phyloP scores from a whole-genome alignment of 2,113 vertebrate species.

The Eulemur rufifrons region DNA sequence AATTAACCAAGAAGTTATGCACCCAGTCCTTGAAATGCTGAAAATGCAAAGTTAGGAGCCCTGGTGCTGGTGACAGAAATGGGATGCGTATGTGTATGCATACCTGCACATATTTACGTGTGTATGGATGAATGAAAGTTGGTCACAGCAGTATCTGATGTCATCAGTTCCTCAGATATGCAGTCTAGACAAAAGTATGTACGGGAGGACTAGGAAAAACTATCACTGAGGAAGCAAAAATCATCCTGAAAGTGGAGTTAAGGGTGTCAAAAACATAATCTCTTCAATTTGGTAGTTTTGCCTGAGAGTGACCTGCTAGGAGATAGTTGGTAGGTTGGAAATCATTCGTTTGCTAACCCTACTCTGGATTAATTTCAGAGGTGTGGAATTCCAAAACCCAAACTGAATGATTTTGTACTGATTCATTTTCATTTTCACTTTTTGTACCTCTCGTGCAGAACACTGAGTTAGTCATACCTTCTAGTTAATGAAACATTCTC shows the following conservation, averaged over 20 bases:
- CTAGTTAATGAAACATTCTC: not conserved
- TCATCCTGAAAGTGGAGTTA: not conserved
- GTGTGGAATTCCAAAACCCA: constrained; percentile 21
- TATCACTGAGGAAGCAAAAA: not conserved
- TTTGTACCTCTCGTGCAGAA: not conserved
- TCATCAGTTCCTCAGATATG: not conserved
- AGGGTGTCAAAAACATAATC: not conserved
- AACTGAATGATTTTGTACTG: not conserved
- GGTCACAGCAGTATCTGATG: constrained; percentile 14
- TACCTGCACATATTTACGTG: not conserved
- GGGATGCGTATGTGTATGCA: not conserved
- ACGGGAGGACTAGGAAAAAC: not conserved
- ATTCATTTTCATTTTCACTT: constrained; percentile 46
- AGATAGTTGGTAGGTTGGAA: constrained; percentile 33
- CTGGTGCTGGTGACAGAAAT: not conserved
- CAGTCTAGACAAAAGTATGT: not conserved
- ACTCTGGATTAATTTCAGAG: constrained; percentile 6
- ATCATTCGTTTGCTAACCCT: constrained; percentile 13
- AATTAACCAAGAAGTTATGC: not conserved
- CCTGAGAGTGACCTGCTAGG: not conserved
- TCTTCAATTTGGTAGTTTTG: not conserved
- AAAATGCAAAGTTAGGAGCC: not conserved
- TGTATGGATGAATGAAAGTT: not conserved
- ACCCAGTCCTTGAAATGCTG: constrained; percentile 46
- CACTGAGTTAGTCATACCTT: not conserved